These are phyloP conservation scores for Pseudomugil tenellus DNA, from an alignment of 2,797 vertebrate species.

Conservation along the genomic window DNA sequence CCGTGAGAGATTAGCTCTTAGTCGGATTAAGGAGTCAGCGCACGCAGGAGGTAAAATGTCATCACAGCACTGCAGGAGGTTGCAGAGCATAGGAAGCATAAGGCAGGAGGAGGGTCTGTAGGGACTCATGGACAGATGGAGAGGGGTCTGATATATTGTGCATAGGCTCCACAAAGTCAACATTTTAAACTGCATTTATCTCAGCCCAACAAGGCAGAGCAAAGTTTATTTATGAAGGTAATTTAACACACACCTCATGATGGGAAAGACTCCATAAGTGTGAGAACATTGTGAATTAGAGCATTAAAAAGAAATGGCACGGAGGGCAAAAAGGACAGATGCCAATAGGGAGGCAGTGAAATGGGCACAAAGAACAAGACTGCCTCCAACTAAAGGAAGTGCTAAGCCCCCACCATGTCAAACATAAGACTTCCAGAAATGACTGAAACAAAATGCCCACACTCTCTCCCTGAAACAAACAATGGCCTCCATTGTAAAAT, in stretches of 20 bases:
- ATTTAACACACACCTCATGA: conserved; percentile 18
- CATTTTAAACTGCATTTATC: conserved; percentile 2
- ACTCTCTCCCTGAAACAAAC: conserved; percentile 87
- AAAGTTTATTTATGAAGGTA: conserved; percentile 2
- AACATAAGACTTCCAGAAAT: conserved; percentile 91
- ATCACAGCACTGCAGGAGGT: conserved; percentile 25
- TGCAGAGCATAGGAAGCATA: background rate
- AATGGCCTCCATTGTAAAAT: conserved; percentile 87
- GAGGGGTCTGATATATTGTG: conserved; percentile 10
- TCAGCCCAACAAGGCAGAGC: background rate
- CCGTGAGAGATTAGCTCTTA: conserved; percentile 77
- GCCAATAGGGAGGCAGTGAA: conserved; percentile 50
- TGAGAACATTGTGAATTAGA: conserved; percentile 14
- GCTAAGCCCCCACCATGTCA: conserved; percentile 80
- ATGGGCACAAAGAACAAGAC: conserved; percentile 60
- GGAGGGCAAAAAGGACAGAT: conserved; percentile 46
- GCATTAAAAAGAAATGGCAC: conserved; percentile 27
- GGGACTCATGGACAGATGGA: conserved; percentile 11
- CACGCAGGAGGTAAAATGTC: conserved; percentile 68
- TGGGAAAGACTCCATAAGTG: conserved; percentile 30
- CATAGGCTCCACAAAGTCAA: conserved; percentile 8
- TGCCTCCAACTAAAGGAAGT: conserved; percentile 71
- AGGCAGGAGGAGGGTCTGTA: background rate
- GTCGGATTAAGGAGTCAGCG: conserved; percentile 72
- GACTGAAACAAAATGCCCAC: conserved; percentile 88